Base-by-base conservation (phyloP, 1,140 invertebrate genomes). In the Sitobion miscanthi region DNA sequence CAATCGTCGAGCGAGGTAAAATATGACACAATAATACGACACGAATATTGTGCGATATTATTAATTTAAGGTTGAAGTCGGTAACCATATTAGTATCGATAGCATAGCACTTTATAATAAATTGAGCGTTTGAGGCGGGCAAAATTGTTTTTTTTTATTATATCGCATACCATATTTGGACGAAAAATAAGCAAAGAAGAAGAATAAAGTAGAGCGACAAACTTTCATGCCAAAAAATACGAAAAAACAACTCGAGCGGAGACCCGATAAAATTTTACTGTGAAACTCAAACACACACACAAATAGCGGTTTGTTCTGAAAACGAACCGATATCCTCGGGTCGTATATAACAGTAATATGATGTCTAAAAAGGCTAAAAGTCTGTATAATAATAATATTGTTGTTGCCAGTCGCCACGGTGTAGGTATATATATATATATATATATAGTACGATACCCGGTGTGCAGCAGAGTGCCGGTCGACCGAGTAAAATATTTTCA, bases 1-100 rank as follows among this genome's bases (percentile, higher is more conserved):
- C 30, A 77, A 77, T 77, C 62, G 62, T 77, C 1, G n/a, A 77
- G n/a, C 30, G 62, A 77, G n/a, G 30, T 69, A 69, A 77, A 69
- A 69, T 77, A 77, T 77, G n/a, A 17, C 62, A 77, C 62, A 77
- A 77, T n/a, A 77, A 77, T 77, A 77, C 30, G 62, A n/a, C 62
- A 77, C n/a, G 30, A n/a, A 77, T 77, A 77, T 77, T 77, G 62
- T 77, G n/a, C 23, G 62, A 77, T 77, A 77, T n/a, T n/a, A 77
- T 77, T 77, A 42, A 42, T 42, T n/a, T 77, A n/a, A 77, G 62
- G 30, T 77, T 77, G 30, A 77, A 77, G 5, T 14, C 6, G 62
- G 30, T 77, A 54, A 54, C 52, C n/a, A 77, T n/a, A 77, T n/a
- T 5, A 77, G 17, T 77, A 77, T 77, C n/a, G 11, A n/a, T n/a